Base-by-base conservation (phyloP, 2,888 invertebrate species). In the Hermodice carunculata region DNA sequence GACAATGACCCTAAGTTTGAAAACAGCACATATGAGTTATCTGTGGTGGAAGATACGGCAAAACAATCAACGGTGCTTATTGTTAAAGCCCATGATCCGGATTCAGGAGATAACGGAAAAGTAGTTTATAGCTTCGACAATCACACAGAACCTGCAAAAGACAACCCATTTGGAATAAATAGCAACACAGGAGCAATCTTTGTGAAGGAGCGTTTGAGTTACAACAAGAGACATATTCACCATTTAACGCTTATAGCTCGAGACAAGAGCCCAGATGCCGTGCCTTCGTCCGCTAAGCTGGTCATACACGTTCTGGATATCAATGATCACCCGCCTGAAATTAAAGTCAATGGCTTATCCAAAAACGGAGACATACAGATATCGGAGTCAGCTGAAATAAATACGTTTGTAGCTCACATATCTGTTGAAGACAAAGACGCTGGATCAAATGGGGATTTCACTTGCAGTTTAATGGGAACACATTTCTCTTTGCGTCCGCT, bases 271-370 rank as follows among this genome's bases (percentile, higher is more conserved):
- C 58, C 61, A 59, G 92, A 92, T 2, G 88, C 92, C 40, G 90
- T 92, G 0, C 93, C 91, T 83, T 94, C 93, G 6, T 91, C 91
- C 79, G 94, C 96, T 3, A 67, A 69, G 4, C 76, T 83, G 89
- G 91, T 69, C 56, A 69, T 78, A 26, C 71, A 57, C 24, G 73
- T 81, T 11, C 71, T 94, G 22, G 92, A 93, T 1, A 93, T 96
- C 0, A 87, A 92, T 73, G 97, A 97, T 88, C 95, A 97, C 85
- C 95, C 93, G 0, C 94, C 94, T 60, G 89, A 92, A 8, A 89
- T 94, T 1, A 94, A 93, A 74, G 93, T 94, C 29, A 93, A 94
- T 83, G 87, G 96, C 64, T 91, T 94, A 73, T 91, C 92, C 76
- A 96, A 96, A 82, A 89, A 91, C 71, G 95, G 95, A 49, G 67